phyloP scores from a whole-genome alignment of 1,140 invertebrate species.

The Chrysopa pallens region DNA sequence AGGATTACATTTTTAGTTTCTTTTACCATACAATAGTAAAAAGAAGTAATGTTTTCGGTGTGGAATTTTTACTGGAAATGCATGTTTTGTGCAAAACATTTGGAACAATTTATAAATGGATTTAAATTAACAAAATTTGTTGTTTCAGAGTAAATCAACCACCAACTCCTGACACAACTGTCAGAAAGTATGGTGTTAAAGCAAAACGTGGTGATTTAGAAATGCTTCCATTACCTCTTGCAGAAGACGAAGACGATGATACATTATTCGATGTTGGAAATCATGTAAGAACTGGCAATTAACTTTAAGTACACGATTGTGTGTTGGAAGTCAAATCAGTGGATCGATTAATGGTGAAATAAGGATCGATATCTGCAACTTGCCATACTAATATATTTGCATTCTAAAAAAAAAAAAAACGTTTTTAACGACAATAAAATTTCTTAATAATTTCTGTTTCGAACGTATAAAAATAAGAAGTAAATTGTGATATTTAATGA shows the following conservation, averaged over 20 bases:
- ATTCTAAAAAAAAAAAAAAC: too few relatives aligned
- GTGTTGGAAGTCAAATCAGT: too few relatives aligned
- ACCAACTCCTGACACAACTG: conserved; percentile 21
- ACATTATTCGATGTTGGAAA: conserved; percentile 28
- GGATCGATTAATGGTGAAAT: too few relatives aligned
- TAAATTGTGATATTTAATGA: too few relatives aligned
- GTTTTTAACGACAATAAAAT: too few relatives aligned
- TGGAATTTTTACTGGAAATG: conserved; percentile 1
- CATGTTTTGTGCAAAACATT: conserved; percentile 2
- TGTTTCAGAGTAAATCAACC: conserved; percentile 15
- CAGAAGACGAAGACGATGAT: conserved; percentile 37
- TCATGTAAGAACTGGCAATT: too few relatives aligned
- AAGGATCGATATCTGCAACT: too few relatives aligned
- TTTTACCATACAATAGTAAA: conserved; percentile 3
- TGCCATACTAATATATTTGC: too few relatives aligned
- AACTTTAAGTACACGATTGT: too few relatives aligned
- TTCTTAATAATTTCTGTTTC: too few relatives aligned
- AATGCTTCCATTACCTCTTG: conserved; percentile 34
- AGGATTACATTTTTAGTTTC: conserved; percentile 2
- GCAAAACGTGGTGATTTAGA: conserved; percentile 33
- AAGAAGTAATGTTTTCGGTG: conserved; percentile 1
- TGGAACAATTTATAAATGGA: background rate
- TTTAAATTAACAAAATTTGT: conserved; percentile 5
- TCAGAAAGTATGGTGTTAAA: conserved; percentile 34
- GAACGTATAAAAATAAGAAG: too few relatives aligned